A percentile compares a stretch with the other conserved stretches of the same genome.
These are phyloP conservation scores for Mergus octosetaceus DNA, from an alignment of 2,797 vertebrate species.

Conservation along the genomic window DNA sequence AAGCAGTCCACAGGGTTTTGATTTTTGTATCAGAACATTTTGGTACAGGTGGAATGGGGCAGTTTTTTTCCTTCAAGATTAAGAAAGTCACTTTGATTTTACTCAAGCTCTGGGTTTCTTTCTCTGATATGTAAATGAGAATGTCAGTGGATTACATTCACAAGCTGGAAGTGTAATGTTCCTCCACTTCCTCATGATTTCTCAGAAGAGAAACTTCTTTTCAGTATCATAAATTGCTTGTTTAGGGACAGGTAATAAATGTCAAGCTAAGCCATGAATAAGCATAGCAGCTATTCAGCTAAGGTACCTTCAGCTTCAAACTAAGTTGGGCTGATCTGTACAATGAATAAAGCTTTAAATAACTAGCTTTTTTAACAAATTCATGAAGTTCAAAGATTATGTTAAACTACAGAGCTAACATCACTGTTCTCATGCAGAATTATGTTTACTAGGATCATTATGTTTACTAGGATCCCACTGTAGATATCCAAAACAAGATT, in stretches of 20 bases:
- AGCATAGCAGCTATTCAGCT: not conserved
- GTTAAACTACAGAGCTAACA: not conserved
- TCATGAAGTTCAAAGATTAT: not conserved
- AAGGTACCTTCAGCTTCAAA: not conserved
- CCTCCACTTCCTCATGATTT: not conserved
- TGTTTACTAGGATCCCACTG: not conserved
- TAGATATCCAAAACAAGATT: not conserved
- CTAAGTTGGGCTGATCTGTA: not conserved
- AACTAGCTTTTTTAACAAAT: not conserved
- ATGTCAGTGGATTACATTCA: too few relatives aligned
- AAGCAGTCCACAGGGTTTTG: not conserved
- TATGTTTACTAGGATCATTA: not conserved
- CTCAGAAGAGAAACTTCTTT: not conserved
- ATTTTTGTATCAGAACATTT: not conserved
- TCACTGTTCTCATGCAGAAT: not conserved
- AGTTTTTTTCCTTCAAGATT: not conserved
- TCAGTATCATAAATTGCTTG: not conserved
- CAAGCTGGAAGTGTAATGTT: not conserved
- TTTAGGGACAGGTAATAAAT: not conserved
- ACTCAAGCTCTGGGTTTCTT: not conserved
- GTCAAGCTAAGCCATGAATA: not conserved
- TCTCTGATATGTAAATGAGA: not conserved
- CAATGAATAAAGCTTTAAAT: not conserved
- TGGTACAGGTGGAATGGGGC: not conserved
- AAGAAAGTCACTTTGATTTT: not conserved